Evolutionary conservation across 1,140 invertebrate species (phyloP), one percentile per base, ranked within the genome.

Genomic region (Sinella curviseta): DNA sequence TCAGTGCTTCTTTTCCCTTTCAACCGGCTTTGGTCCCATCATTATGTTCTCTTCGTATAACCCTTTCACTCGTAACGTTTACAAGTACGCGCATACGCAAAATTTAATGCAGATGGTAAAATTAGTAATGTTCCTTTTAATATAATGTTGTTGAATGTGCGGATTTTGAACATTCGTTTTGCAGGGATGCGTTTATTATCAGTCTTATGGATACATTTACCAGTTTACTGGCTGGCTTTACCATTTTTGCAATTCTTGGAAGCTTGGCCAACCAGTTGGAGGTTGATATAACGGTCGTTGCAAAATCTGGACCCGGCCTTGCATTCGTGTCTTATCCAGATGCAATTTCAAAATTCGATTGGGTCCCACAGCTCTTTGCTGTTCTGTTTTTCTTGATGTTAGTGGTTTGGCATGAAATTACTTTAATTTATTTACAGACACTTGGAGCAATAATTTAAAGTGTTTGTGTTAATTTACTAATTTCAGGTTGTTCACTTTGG

Each of bases 331-430:
- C 35, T 26, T 83, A 81, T 73, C 80, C 82, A 35, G 94, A 95
- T 84, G 95, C 95, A 0, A 93, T 97, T 60, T 90, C 93, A 3
- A 94, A 95, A 85, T 94, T 95, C 82, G 90, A 91, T 12, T 65
- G 85, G 26, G 86, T 93, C 67, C 94, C 94, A 0, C 93, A 94
- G 86, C 82, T 95, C 12, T 97, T 96, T 88, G 89, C 95, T 0
- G 91, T 94, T 0, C 87, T 96, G 0, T 97, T 97, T 88, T 97
- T 97, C 88, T 86, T 96, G n/a, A 95, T 95, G 93, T 89, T 12
- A 48, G 39, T 12, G 39, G 8, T 48, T 8, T 48, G 39, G 8
- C 20, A 48, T 48, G 39, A 48, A 48, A 48, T 26, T 30, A 8
- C 30, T 67, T 67, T 54, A 54, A 16, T 54, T 54, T 54, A n/a